Conservation (phyloP, 2,113 vertebrate species). For the Callospermophilus lateralis region DNA sequence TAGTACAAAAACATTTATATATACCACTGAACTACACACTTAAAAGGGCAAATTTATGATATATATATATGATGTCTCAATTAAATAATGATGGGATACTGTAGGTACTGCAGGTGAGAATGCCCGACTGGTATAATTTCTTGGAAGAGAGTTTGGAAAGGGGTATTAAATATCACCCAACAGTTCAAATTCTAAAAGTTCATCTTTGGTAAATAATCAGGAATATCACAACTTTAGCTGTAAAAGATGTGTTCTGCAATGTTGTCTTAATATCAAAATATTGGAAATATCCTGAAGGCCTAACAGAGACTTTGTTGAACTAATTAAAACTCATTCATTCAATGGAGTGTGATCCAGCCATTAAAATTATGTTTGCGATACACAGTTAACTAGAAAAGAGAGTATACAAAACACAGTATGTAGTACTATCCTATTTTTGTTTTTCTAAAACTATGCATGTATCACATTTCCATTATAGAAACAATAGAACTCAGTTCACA, state of each 20-base stretch:
- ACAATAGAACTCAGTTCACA: background rate
- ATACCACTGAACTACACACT: background rate
- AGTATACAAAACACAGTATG: background rate
- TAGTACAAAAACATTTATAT: no score
- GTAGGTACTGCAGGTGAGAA: background rate
- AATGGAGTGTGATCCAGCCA: background rate
- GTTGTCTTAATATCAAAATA: constrained; percentile 35
- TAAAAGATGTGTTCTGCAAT: background rate
- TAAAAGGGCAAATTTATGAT: background rate
- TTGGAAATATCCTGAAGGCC: background rate
- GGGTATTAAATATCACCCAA: background rate
- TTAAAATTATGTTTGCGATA: background rate
- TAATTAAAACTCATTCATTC: background rate
- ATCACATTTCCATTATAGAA: background rate
- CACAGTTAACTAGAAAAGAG: background rate
- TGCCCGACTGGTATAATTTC: background rate
- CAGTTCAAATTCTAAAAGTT: constrained; percentile 18
- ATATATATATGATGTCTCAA: background rate
- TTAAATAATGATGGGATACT: background rate
- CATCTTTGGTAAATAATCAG: background rate
- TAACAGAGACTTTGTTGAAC: background rate
- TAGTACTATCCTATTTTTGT: background rate
- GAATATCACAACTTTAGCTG: background rate
- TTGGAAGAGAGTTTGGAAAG: background rate
- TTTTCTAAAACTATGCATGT: background rate